Conservation (phyloP, 2,113 vertebrate genomes). For the Galeopterus variegatus region DNA sequence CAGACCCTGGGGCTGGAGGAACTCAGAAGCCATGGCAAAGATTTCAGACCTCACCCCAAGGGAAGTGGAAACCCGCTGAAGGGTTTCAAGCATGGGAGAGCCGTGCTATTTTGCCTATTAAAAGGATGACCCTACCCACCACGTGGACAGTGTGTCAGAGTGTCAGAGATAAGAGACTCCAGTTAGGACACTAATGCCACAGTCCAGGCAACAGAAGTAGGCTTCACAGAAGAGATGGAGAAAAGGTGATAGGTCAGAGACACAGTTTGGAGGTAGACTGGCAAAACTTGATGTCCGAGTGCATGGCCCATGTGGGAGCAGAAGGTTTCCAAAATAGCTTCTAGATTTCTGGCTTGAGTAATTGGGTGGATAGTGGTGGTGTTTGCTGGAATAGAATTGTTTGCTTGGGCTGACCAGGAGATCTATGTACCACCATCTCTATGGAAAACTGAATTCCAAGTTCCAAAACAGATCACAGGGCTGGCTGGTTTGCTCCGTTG, state of each 20-base stretch:
- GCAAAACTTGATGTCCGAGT: background rate
- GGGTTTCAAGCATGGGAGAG: background rate
- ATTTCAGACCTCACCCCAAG: background rate
- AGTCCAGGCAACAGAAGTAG: background rate
- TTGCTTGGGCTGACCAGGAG: background rate
- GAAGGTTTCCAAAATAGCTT: background rate
- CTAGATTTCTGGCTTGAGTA: background rate
- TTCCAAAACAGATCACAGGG: background rate
- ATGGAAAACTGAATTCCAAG: background rate
- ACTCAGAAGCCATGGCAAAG: background rate
- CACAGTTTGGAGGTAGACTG: background rate
- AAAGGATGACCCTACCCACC: background rate
- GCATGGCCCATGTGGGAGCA: background rate
- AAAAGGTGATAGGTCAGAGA: background rate
- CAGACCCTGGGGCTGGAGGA: background rate
- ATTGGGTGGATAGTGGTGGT: accelerated
- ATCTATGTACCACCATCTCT: accelerated
- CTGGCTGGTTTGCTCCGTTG: too few relatives aligned
- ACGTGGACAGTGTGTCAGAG: accelerated
- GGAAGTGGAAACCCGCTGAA: background rate
- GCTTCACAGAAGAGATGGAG: too few relatives aligned
- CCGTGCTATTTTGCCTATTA: background rate
- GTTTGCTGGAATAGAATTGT: background rate
- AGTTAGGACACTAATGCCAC: background rate
- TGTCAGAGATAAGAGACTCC: background rate